These are phyloP conservation scores for Spodoptera littoralis DNA, from an alignment of 2,888 invertebrate genomes.

Conservation along the genomic window DNA sequence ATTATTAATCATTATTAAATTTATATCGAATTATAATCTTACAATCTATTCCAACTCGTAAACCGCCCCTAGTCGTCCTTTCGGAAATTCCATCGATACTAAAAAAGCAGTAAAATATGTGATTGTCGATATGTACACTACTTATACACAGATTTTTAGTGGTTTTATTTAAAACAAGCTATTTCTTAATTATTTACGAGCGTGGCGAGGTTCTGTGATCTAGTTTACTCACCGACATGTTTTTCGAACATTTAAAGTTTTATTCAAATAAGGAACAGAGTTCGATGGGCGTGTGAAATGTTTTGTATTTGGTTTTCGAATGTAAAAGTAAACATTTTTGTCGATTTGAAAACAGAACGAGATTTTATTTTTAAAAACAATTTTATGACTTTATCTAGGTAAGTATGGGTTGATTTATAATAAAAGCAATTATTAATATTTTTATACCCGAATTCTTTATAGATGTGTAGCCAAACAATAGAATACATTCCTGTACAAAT, in stretches of 20 bases:
- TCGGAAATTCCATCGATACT: constrained; percentile 69
- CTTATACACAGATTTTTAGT: constrained; percentile 56
- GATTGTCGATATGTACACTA: constrained; percentile 69
- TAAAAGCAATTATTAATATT: constrained; percentile 23
- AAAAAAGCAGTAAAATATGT: constrained; percentile 78
- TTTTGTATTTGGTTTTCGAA: constrained; percentile 44
- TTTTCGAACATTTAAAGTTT: constrained; percentile 42
- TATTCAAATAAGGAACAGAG: constrained; percentile 42
- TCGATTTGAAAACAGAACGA: constrained; percentile 11
- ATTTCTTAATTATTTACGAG: constrained; percentile 60
- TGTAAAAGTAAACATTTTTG: constrained; percentile 8
- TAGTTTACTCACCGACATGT: constrained; percentile 50
- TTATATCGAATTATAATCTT: constrained; percentile 83
- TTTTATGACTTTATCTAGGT: constrained; percentile 2
- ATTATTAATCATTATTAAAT: constrained; percentile 86
- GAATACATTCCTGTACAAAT: constrained; percentile 39
- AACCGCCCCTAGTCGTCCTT: constrained; percentile 66
- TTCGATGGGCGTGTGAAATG: constrained; percentile 30
- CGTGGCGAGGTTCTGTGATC: constrained; percentile 47
- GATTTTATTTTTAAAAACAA: not conserved
- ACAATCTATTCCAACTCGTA: constrained; percentile 71
- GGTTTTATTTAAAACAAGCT: constrained; percentile 60
- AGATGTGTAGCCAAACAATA: constrained; percentile 47
- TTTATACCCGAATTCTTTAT: constrained; percentile 18
- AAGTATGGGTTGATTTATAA: constrained; percentile 6